Conservation (phyloP, 2,888 invertebrate genomes). For the Euplagia quadripunctaria region DNA sequence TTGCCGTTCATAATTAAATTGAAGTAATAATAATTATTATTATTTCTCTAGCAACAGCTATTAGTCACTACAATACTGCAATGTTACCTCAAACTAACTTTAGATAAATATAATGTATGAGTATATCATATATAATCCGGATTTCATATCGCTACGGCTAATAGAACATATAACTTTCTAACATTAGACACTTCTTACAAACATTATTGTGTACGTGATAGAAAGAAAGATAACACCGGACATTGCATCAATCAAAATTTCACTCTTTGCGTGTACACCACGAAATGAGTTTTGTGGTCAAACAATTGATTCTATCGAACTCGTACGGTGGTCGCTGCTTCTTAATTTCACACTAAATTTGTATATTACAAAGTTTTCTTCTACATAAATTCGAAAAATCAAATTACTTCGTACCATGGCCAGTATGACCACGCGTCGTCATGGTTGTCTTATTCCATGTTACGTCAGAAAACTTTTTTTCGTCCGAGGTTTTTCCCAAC, state of each 20-base stretch:
- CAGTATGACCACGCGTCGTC: slow-evolving; percentile 43
- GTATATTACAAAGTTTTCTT: slow-evolving; percentile 47
- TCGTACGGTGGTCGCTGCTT: slow-evolving; percentile 58
- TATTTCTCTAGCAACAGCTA: neutral
- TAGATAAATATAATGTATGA: neutral
- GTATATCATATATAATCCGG: slow-evolving; percentile 7
- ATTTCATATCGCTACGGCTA: slow-evolving; percentile 17
- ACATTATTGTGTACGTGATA: slow-evolving; percentile 54
- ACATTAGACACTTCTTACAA: slow-evolving; percentile 41
- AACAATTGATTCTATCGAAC: slow-evolving; percentile 74
- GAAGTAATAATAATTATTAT: too few species aligned
- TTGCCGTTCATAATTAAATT: too few species aligned
- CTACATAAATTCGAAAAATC: neutral
- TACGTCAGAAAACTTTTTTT: slow-evolving; percentile 35
- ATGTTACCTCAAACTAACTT: neutral
- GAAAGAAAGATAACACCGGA: slow-evolving; percentile 46
- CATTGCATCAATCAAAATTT: slow-evolving; percentile 71
- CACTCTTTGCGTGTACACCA: slow-evolving; percentile 67
- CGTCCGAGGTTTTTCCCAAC: too few species aligned
- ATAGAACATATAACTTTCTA: slow-evolving; percentile 52
- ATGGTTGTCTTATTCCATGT: slow-evolving; percentile 23
- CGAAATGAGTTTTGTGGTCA: slow-evolving; percentile 84
- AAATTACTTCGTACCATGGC: slow-evolving; percentile 56
- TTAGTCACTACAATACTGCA: neutral
- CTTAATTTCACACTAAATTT: slow-evolving; percentile 84